Conservation (phyloP, 2,113 vertebrate species). For the Lichenostomus cassidix region DNA sequence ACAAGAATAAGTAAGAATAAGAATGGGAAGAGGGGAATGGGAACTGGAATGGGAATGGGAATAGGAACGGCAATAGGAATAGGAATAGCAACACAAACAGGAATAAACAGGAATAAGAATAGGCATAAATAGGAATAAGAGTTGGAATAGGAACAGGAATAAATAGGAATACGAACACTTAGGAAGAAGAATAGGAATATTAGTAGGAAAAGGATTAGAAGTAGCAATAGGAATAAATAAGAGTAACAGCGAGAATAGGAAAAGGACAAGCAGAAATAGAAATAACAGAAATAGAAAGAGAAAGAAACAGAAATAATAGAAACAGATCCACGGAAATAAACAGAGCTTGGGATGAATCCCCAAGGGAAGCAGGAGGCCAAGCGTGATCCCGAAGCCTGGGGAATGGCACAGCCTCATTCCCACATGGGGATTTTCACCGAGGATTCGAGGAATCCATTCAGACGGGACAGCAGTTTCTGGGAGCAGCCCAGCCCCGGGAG, state of each 20-base stretch:
- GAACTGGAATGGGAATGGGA: not conserved
- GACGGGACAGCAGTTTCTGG: not conserved
- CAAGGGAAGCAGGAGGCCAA: not conserved
- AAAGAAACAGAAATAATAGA: not conserved
- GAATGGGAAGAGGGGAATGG: too few species aligned
- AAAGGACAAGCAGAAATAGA: not conserved
- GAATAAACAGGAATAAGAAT: not conserved
- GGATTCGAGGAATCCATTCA: not conserved
- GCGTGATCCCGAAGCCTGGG: not conserved
- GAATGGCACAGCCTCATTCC: fast-evolving
- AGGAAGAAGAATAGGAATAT: not conserved
- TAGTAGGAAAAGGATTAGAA: not conserved
- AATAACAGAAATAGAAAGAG: not conserved
- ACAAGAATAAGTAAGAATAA: too few species aligned
- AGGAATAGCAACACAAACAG: not conserved
- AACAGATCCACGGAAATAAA: not conserved
- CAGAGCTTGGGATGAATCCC: fast-evolving
- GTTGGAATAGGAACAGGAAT: too few species aligned
- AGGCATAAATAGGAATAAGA: not conserved
- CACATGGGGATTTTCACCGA: not conserved
- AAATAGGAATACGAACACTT: too few species aligned
- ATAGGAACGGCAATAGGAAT: not conserved
- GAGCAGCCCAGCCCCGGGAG: not conserved
- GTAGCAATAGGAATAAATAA: not conserved
- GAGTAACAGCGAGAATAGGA: not conserved